Conservation (phyloP, 2,113 vertebrate species). For the Macquaria ambigua region DNA sequence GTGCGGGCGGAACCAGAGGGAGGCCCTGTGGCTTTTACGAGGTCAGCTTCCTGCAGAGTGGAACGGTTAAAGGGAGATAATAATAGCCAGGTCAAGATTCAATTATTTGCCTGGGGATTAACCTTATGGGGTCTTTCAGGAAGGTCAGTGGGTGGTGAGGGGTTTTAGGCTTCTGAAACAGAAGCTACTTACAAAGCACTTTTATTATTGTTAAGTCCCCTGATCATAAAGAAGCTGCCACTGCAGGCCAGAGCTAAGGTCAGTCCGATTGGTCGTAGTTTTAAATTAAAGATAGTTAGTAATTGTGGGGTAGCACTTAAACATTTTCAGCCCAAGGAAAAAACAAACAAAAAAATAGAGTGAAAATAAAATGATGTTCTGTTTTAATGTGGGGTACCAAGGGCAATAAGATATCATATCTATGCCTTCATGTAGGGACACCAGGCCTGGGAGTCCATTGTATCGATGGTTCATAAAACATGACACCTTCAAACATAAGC, state of each 20-base stretch:
- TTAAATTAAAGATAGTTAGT: conserved; percentile 1
- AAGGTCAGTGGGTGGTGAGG: conserved; percentile 62
- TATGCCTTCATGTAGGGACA: background rate
- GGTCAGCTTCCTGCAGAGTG: conserved; percentile 70
- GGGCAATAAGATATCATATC: background rate
- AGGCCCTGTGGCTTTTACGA: conserved; percentile 72
- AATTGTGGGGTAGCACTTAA: background rate
- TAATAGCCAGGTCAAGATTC: conserved; percentile 80
- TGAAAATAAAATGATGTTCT: background rate
- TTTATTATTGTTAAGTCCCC: conserved; percentile 48
- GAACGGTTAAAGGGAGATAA: conserved; percentile 66
- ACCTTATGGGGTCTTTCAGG: conserved; percentile 72
- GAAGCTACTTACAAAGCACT: conserved; percentile 66
- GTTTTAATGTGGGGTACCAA: background rate
- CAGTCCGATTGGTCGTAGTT: background rate
- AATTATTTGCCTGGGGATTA: conserved; percentile 81
- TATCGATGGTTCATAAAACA: conserved; percentile 18
- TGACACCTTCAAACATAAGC: background rate
- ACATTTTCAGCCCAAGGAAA: background rate
- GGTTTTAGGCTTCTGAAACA: conserved; percentile 62
- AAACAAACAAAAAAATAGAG: background rate
- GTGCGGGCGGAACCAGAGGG: conserved; percentile 31
- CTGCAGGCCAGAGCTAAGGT: conserved; percentile 12
- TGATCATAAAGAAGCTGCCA: conserved; percentile 46
- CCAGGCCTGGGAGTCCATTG: background rate